A percentile compares a stretch with the other conserved stretches of the same genome.
phyloP scores from a whole-genome alignment of 2,113 vertebrate species.

The Rafetus swinhoei region DNA sequence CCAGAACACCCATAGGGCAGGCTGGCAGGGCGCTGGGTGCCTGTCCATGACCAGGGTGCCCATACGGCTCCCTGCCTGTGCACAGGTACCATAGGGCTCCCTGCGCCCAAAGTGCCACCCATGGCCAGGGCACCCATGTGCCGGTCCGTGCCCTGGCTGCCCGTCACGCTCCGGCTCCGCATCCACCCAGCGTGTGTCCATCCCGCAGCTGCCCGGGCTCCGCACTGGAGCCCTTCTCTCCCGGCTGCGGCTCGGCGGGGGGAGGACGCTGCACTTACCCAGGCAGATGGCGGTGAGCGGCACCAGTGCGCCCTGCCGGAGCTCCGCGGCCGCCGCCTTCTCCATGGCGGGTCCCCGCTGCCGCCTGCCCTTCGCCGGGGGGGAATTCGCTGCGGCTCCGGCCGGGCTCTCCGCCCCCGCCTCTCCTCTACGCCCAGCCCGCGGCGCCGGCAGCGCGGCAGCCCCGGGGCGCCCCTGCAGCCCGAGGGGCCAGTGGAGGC shows the following conservation, averaged over 20 bases:
- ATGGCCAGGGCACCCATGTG: too few relatives aligned
- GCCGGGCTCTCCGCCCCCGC: neutral
- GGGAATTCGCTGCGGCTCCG: neutral
- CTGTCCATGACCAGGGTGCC: neutral
- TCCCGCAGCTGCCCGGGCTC: neutral
- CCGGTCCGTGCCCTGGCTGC: too few relatives aligned
- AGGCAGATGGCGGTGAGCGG: constrained; percentile 78
- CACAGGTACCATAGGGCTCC: neutral
- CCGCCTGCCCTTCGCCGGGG: constrained; percentile 37
- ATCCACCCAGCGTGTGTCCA: neutral
- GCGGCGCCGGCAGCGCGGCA: neutral
- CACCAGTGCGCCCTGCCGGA: constrained; percentile 67
- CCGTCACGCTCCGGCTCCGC: neutral
- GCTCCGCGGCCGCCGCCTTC: constrained; percentile 52
- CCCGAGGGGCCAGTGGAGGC: neutral
- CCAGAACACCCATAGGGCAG: neutral
- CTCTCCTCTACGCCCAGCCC: neutral
- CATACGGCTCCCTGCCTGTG: neutral
- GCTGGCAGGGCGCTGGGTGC: neutral
- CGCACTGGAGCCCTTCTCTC: neutral
- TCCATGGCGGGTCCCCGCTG: constrained; percentile 69
- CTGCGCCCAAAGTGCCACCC: too few relatives aligned
- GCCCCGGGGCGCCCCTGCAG: constrained; percentile 33
- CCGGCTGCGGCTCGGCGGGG: neutral
- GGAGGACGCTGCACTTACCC: constrained; percentile 66